Base-by-base conservation (phyloP, 2,888 invertebrate genomes). In the Caenorhabditis uteleia region DNA sequence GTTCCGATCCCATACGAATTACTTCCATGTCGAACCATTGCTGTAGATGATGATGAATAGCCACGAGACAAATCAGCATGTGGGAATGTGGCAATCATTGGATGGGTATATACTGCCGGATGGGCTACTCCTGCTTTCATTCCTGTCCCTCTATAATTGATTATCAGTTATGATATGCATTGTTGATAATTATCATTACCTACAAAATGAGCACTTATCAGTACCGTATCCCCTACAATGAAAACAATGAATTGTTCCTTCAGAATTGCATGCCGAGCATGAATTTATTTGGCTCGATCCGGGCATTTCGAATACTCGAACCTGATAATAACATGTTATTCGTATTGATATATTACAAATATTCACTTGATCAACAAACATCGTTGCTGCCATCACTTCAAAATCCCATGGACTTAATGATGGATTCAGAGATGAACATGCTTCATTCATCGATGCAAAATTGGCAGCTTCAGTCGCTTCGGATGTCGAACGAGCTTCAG, bases 61-160 rank as follows among this genome's bases (percentile, higher is more conserved):
- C 81, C 81, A 7, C 80, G 70, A 14, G 75, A 68, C 29, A 75
- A 51, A 46, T 80, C 79, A 2, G 77, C 72, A 44, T 80, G 77
- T 4, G 82, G 79, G 44, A 80, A 78, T 7, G 80, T 77, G 50
- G 77, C 82, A 38, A 83, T 72, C 76, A 80, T 78, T 23, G 83
- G 82, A 61, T 83, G 83, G 3, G 82, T 81, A 71, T 78, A 79
- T 21, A 82, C 78, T 8, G 83, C 82, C 1, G 83, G 83, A 70
- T 83, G 83, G 12, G 83, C 81, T 5, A 83, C 82, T 31, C 83
- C 83, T 2, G 82, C 77, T 53, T 83, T 83, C 83, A 83, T 83
- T n/a, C 83, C 83, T 7, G 83, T 83, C 23, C 83, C 83, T 40
- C 82, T 79, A 56, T 16, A 39, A 45, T 16, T 12, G 18, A 38